phyloP scores from a whole-genome alignment of 1,140 invertebrate genomes.

The Schlechtendalia chinensis region DNA sequence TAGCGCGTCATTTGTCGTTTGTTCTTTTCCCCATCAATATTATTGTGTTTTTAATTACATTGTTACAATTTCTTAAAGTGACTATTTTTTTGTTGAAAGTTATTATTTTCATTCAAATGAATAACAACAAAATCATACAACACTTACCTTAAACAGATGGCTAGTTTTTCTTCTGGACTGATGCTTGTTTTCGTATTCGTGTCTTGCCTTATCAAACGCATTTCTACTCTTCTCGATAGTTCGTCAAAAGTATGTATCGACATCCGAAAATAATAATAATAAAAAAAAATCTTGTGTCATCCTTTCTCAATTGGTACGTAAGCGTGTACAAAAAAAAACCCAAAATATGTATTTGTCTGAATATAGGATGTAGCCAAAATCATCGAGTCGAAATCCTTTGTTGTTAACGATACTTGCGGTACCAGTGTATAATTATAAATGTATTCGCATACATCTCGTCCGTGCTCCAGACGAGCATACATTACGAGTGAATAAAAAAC shows the following conservation, averaged over 20 bases:
- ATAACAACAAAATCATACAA: no score
- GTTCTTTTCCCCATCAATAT: no score
- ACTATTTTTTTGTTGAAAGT: no score
- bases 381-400: neutral
- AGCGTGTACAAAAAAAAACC: neutral
- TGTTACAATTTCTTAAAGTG: no score
- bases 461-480: neutral
- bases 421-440: no score
- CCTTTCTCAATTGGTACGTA: neutral
- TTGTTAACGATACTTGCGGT: slow-evolving; percentile 2
- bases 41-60: no score
- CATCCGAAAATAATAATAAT: slow-evolving; percentile 37
- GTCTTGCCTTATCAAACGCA: neutral
- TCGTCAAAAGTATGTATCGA: slow-evolving; percentile 32
- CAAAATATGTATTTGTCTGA: neutral
- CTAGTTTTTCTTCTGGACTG: slow-evolving; percentile 26
- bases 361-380: slow-evolving; percentile 30
- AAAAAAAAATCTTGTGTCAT: slow-evolving; percentile 25
- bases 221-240: slow-evolving; percentile 16
- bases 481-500: neutral
- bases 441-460: neutral
- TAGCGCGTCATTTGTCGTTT: no score
- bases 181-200: slow-evolving; percentile 17
- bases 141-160: slow-evolving; percentile 18
- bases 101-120: no score